Conservation (phyloP, 2,797 vertebrate species). For the Parambassis ranga region DNA sequence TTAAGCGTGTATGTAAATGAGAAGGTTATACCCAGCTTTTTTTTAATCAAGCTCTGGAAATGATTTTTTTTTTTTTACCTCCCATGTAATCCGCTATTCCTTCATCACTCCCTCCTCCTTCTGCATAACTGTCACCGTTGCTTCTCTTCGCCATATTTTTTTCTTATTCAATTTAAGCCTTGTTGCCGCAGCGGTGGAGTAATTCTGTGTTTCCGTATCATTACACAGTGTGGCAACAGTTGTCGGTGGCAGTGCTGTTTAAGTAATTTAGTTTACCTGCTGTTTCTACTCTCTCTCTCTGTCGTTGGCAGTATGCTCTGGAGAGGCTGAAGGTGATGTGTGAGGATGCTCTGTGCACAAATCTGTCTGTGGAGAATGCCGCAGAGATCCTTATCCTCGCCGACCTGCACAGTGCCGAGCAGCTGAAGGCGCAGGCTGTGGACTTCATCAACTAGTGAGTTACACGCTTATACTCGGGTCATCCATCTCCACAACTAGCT, state of each 20-base stretch:
- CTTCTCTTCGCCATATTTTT: constrained; percentile 9
- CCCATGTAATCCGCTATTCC: constrained; percentile 1
- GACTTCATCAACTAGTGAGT: constrained; percentile 97
- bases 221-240: constrained; percentile 42
- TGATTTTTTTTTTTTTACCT: neutral
- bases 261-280: constrained; percentile 57
- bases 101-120: constrained; percentile 4
- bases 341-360: constrained; percentile 90
- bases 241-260: constrained; percentile 46
- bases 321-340: constrained; percentile 97
- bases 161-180: constrained; percentile 14
- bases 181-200: constrained; percentile 12
- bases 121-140: constrained; percentile 36
- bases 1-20: neutral
- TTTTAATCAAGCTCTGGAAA: constrained; percentile 20
- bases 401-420: constrained; percentile 90
- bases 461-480: constrained; percentile 70
- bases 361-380: constrained; percentile 89
- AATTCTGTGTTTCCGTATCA: constrained; percentile 43
- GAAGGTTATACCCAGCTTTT: constrained; percentile 3
- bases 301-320: constrained; percentile 77
- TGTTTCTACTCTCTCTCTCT: constrained; percentile 10
- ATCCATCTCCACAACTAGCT: constrained; percentile 9
- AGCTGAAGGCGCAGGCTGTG: constrained; percentile 90
- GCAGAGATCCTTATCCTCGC: constrained; percentile 91